Conservation (phyloP, 2,797 vertebrate species). For the Cyclopterus lumpus region DNA sequence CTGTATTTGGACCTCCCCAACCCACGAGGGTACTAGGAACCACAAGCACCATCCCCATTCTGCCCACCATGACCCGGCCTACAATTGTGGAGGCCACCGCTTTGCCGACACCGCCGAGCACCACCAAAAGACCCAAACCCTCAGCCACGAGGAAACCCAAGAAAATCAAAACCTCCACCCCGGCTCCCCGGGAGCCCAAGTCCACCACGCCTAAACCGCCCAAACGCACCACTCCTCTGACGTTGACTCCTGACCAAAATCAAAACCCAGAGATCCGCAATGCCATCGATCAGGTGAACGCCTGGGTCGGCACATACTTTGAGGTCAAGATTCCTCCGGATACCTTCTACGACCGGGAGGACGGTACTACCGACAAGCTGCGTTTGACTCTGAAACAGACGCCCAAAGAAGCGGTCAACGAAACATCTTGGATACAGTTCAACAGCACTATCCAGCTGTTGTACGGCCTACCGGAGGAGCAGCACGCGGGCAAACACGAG, state of each 20-base stretch:
- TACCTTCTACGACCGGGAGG: constrained; percentile 95
- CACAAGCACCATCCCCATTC: constrained; percentile 87
- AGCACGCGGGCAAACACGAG: constrained; percentile 91
- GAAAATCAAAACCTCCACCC: constrained; percentile 87
- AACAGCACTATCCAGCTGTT: constrained; percentile 98
- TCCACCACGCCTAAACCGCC: constrained; percentile 87
- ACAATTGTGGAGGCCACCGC: constrained; percentile 91
- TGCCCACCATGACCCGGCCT: constrained; percentile 90
- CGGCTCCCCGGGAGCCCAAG: constrained; percentile 87
- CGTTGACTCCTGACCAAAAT: constrained; percentile 85
- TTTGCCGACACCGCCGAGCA: constrained; percentile 88
- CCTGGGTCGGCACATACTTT: constrained; percentile 96
- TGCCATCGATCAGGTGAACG: constrained; percentile 93
- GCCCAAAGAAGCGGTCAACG: constrained; percentile 88
- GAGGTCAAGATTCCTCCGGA: constrained; percentile 97
- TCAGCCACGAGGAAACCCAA: constrained; percentile 88
- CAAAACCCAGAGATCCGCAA: constrained; percentile 90
- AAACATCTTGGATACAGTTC: constrained; percentile 97
- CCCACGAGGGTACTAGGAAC: constrained; percentile 91
- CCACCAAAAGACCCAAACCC: constrained; percentile 89
- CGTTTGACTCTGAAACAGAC: constrained; percentile 92
- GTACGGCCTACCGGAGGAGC: constrained; percentile 92
- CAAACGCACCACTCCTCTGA: constrained; percentile 85
- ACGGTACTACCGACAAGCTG: constrained; percentile 96
- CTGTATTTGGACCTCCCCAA: constrained; percentile 90